Base-by-base conservation (phyloP, 1,140 invertebrate genomes). In the Bombus superbus region DNA sequence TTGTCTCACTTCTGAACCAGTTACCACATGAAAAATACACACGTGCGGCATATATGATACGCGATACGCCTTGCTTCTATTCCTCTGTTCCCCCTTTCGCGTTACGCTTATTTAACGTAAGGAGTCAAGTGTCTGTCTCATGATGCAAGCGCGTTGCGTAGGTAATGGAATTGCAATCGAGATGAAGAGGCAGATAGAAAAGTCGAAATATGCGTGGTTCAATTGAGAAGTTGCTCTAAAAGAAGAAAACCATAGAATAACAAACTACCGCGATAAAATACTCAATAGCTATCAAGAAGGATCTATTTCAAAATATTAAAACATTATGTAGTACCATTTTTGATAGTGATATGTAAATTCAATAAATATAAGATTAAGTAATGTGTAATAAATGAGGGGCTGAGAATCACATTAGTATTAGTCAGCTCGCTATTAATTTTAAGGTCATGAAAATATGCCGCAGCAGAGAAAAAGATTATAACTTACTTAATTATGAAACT, bases 11-110 rank as follows among this genome's bases (percentile, higher is more conserved):
- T 64, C 53, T 35, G 35, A 72, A 62, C 57, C 73, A 81, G 83
- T 86, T 86, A 44, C 3, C 32, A 68, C 5, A 42, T 62, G 74
- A 88, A 86, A 88, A 83, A 83, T 83, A 40, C 82, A 47, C 62
- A 79, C 80, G 73, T 78, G 83, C 74, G 73, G 64, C 44, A 42
- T 72, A 78, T 53, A 79, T 57, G 87, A 88, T 28, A 86, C 47
- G 40, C 35, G 83, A 88, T 76, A 79, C 57, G 32, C 22, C 71
- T 71, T 57, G 28, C 35, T 40, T 72, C 13, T 57, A 22, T 57
- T 53, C 28, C 35, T 73, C 66, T 59, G 76, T 57, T 42, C 64
- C 44, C 64, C 42, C 47, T 22, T 68, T 66, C 44, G 35, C 42
- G 4, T 85, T 66, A 68, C 71, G 62, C 44, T 66, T 72, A 59